Conservation (phyloP, 1,140 invertebrate genomes). For the Ips nitidus region DNA sequence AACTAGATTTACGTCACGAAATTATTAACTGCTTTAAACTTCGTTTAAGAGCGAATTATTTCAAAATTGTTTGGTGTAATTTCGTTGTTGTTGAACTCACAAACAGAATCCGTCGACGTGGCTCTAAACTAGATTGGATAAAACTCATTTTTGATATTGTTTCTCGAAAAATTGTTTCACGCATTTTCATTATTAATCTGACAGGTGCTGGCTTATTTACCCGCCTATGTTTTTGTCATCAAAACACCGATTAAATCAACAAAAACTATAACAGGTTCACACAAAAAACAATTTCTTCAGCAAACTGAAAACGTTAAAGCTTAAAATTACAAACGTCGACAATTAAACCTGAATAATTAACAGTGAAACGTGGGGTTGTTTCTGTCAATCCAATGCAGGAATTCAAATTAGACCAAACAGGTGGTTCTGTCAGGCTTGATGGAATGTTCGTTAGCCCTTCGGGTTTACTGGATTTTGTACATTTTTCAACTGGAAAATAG, state of each 20-base stretch:
- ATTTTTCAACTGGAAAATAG: too few species aligned
- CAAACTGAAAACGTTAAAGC: conserved; percentile 9
- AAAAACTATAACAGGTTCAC: too few species aligned
- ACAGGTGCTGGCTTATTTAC: too few species aligned
- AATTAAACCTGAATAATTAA: conserved; percentile 20
- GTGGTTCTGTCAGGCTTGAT: conserved; percentile 13
- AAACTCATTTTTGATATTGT: too few species aligned
- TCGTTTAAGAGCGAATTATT: neutral
- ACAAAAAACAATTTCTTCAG: too few species aligned
- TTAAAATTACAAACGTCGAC: conserved; percentile 14
- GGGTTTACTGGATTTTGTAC: too few species aligned
- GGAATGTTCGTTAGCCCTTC: conserved; percentile 7
- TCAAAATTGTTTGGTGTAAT: neutral
- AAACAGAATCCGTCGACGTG: too few species aligned
- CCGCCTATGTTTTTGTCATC: too few species aligned
- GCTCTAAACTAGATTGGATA: too few species aligned
- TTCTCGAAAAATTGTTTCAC: too few species aligned
- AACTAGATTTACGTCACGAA: conserved; percentile 12
- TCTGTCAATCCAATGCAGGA: conserved; percentile 20
- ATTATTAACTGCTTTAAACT: conserved; percentile 7
- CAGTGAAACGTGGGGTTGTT: conserved; percentile 10
- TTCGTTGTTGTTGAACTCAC: neutral
- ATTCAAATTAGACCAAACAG: conserved; percentile 19
- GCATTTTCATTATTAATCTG: too few species aligned
- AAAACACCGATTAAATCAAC: too few species aligned